Conservation (phyloP, 2,888 invertebrate species). For the Volucella inanis region DNA sequence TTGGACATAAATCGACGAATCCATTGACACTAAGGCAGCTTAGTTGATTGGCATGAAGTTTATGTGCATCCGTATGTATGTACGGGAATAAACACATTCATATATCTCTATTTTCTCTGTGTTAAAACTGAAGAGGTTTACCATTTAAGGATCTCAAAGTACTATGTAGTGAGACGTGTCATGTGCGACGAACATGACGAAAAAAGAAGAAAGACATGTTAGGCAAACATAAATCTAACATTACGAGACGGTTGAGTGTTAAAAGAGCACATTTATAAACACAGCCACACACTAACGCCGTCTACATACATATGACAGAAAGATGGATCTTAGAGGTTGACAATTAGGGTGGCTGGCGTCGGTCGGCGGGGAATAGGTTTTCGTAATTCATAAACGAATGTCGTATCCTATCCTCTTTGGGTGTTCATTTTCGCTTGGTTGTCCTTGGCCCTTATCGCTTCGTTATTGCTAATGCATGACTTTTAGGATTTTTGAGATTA, state of each 20-base stretch:
- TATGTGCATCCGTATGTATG: constrained; percentile 13
- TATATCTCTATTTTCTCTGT: constrained; percentile 1
- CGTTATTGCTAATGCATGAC: constrained; percentile 74
- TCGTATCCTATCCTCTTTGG: constrained; percentile 37
- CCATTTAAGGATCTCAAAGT: constrained; percentile 40
- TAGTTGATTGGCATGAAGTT: constrained; percentile 65
- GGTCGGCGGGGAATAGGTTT: constrained; percentile 27
- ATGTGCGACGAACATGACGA: constrained; percentile 48
- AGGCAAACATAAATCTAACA: constrained; percentile 72
- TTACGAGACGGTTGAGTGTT: constrained; percentile 72
- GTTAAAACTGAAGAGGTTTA: constrained; percentile 21
- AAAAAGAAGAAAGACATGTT: constrained; percentile 59
- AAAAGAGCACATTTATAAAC: constrained; percentile 45
- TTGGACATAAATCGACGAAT: constrained; percentile 71
- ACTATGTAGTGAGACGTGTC: constrained; percentile 64
- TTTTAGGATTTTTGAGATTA: constrained; percentile 63
- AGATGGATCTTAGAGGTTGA: constrained; percentile 44
- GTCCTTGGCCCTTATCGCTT: constrained; percentile 66
- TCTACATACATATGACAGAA: constrained; percentile 21
- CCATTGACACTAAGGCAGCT: constrained; percentile 71
- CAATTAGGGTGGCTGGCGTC: neutral
- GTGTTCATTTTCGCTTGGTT: constrained; percentile 17
- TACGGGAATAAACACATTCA: neutral
- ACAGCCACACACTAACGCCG: neutral
- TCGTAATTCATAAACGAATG: constrained; percentile 72